These are phyloP conservation scores for Diaphora mendica DNA, from an alignment of 2,888 invertebrate genomes.

Conservation along the genomic window DNA sequence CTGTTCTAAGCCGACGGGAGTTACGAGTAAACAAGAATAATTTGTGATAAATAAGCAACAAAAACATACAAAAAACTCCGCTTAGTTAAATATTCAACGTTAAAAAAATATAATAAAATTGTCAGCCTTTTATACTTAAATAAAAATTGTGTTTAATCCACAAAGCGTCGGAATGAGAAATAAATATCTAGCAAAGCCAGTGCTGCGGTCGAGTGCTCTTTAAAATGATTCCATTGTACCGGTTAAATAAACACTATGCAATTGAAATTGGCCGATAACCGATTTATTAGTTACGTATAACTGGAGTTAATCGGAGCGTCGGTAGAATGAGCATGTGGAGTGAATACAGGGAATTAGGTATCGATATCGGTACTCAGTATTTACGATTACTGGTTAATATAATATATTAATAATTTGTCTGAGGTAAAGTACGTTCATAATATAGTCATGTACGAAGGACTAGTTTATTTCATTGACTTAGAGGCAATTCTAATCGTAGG, in stretches of 20 bases:
- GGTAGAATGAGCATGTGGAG: not conserved
- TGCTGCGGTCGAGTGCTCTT: not conserved
- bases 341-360: not conserved
- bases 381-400: not conserved
- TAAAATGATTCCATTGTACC: not conserved
- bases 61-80: not conserved
- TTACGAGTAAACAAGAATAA: not conserved
- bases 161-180: not conserved
- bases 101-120: not conserved
- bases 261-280: conserved; percentile 3
- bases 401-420: not conserved
- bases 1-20: too few species aligned
- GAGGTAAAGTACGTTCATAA: not conserved
- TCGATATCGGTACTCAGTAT: not conserved
- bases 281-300: conserved; percentile 5
- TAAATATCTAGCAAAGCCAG: not conserved
- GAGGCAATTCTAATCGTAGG: too few species aligned
- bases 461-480: too few species aligned
- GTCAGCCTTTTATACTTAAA: not conserved
- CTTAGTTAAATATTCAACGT: not conserved
- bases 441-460: too few species aligned
- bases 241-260: not conserved
- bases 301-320: not conserved
- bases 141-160: not conserved
- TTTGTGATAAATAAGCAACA: not conserved